phyloP scores from a whole-genome alignment of 2,113 vertebrate genomes.

The Sorex araneus region DNA sequence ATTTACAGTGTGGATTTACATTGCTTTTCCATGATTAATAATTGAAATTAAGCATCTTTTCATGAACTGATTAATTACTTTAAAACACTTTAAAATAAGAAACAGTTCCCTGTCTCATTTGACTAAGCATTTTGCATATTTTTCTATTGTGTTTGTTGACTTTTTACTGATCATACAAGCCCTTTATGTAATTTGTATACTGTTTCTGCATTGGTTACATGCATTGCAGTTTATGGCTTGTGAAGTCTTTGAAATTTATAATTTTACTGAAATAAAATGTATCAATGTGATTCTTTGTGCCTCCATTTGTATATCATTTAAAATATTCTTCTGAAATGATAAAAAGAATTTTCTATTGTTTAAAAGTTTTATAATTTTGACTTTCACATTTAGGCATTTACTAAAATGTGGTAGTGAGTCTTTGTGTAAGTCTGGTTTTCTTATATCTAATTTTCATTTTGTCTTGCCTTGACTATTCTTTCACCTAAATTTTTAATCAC shows the following conservation, averaged over 20 bases:
- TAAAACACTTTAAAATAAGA: no score
- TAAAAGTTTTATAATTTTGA: no score
- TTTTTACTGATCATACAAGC: slow-evolving; percentile 53
- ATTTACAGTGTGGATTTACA: slow-evolving; percentile 37
- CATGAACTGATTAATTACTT: not conserved
- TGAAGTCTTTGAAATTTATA: slow-evolving; percentile 36
- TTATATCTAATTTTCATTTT: no score
- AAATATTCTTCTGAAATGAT: no score
- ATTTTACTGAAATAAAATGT: slow-evolving; percentile 16
- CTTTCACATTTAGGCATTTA: no score
- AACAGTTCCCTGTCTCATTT: no score
- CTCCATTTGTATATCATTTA: not conserved
- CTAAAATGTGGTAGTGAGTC: no score
- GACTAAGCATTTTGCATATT: slow-evolving; percentile 32
- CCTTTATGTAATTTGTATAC: slow-evolving; percentile 4
- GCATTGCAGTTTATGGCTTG: not conserved
- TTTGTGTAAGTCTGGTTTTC: no score
- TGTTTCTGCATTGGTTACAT: slow-evolving; percentile 30
- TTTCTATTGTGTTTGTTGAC: not conserved
- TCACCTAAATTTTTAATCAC: no score
- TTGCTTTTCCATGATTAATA: not conserved
- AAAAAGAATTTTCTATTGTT: no score
- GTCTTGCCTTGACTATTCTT: no score
- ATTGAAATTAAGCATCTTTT: slow-evolving; percentile 34
- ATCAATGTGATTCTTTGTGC: not conserved